These are phyloP conservation scores for Phaedon cochleariae DNA, from an alignment of 2,888 invertebrate genomes.

Conservation along the genomic window DNA sequence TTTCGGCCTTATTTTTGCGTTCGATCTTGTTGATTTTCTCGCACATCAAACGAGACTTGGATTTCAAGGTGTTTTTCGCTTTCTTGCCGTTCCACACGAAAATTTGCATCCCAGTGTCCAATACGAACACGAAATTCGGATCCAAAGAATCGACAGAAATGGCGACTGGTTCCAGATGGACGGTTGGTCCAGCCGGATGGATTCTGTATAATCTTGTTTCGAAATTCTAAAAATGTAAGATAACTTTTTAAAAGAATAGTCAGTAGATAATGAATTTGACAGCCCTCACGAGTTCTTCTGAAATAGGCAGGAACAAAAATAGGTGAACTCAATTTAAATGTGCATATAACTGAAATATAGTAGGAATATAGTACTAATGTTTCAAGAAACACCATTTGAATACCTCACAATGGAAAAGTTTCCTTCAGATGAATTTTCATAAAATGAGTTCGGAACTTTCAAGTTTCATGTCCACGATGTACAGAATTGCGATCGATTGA, in stretches of 20 bases:
- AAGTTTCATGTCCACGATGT: no score
- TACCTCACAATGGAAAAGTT: no score
- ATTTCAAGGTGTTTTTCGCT: constrained; percentile 88
- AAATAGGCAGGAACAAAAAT: no score
- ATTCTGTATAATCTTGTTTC: constrained; percentile 87
- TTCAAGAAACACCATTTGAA: no score
- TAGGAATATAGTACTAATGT: no score
- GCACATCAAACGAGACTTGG: constrained; percentile 88
- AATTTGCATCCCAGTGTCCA: constrained; percentile 87
- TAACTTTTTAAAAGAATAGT: not conserved
- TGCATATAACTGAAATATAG: no score
- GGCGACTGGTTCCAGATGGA: constrained; percentile 89
- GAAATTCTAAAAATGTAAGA: constrained; percentile 70
- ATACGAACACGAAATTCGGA: constrained; percentile 88
- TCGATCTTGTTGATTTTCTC: constrained; percentile 99
- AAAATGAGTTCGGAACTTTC: no score
- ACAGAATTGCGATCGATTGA: no score
- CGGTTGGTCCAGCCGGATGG: constrained; percentile 85
- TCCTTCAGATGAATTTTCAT: no score
- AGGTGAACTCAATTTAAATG: no score
- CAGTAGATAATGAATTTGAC: no score
- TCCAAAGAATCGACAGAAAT: constrained; percentile 80
- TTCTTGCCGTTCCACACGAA: constrained; percentile 92
- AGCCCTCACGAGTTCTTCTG: no score
- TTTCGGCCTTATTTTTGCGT: constrained; percentile 92